Evolutionary conservation across 1,140 invertebrate species (phyloP).

Genomic region (Lucilia sericata): DNA sequence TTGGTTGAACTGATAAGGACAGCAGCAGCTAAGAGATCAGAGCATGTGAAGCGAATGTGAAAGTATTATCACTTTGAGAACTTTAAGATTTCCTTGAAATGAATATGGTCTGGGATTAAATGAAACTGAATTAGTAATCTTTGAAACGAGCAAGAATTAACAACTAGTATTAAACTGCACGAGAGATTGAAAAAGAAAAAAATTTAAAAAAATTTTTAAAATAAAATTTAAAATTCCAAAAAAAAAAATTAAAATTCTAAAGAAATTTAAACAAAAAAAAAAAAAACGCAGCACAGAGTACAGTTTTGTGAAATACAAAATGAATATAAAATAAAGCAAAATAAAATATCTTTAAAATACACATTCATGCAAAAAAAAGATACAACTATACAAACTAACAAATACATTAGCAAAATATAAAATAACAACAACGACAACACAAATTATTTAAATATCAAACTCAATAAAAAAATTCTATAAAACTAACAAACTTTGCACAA

Average conservation of each 20-base stretch:
- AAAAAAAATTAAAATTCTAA: background rate
- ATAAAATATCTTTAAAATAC: too few relatives aligned
- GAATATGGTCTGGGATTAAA: background rate
- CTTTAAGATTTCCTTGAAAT: background rate
- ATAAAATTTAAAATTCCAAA: background rate
- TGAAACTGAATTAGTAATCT: background rate
- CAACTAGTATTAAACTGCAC: background rate
- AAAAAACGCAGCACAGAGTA: background rate
- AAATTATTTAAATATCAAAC: background rate
- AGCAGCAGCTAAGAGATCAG: background rate
- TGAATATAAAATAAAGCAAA: background rate
- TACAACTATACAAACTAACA: background rate
- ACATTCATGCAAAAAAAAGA: background rate
- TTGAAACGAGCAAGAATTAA: background rate
- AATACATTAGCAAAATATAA: background rate
- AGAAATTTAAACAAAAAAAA: background rate
- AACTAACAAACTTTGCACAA: conserved; percentile 66
- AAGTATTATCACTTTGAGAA: background rate
- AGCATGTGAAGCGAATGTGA: too few relatives aligned
- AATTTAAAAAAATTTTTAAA: background rate
- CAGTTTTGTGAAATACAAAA: background rate
- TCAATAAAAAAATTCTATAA: conserved; percentile 65
- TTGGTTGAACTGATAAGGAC: background rate
- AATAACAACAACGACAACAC: background rate
- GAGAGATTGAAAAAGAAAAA: background rate